Evolutionary conservation across 2,797 vertebrate species (phyloP).

Genomic region (Tinamus major): DNA sequence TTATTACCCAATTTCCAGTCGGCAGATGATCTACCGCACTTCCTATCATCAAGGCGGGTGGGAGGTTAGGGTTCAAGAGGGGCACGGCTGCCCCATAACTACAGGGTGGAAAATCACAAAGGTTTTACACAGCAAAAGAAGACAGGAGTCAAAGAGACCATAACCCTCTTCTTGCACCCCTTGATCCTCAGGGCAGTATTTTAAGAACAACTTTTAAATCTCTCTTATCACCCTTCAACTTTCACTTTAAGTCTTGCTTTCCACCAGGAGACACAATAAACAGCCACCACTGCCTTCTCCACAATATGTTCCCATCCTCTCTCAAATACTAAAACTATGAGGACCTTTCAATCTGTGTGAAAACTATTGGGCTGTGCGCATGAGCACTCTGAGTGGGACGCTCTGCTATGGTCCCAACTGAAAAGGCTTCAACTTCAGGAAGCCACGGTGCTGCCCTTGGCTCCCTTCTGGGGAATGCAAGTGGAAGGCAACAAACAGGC

Average conservation of each 20-base stretch:
- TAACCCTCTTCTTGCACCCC: not conserved
- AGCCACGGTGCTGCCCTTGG: not conserved
- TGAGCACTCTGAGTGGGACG: not conserved
- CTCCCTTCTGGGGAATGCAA: not conserved
- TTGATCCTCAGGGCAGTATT: not conserved
- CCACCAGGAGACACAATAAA: not conserved
- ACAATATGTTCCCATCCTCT: not conserved
- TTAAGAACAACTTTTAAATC: constrained; percentile 7
- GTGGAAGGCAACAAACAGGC: constrained; percentile 43
- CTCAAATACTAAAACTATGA: not conserved
- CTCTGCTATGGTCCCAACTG: not conserved
- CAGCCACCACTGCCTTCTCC: not conserved
- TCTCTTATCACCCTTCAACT: not conserved
- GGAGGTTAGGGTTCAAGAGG: not conserved
- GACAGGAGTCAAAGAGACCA: not conserved
- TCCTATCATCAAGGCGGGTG: not conserved
- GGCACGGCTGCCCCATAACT: not conserved
- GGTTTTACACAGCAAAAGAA: not conserved
- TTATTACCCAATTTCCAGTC: constrained; percentile 44
- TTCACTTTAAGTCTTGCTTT: not conserved
- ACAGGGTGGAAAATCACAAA: not conserved
- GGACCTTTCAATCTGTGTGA: not conserved
- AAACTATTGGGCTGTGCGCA: not conserved
- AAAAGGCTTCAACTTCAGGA: not conserved
- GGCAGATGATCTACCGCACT: not conserved